Base-by-base conservation (phyloP, 1,140 invertebrate species). In the Leptinotarsa undecemlineata region DNA sequence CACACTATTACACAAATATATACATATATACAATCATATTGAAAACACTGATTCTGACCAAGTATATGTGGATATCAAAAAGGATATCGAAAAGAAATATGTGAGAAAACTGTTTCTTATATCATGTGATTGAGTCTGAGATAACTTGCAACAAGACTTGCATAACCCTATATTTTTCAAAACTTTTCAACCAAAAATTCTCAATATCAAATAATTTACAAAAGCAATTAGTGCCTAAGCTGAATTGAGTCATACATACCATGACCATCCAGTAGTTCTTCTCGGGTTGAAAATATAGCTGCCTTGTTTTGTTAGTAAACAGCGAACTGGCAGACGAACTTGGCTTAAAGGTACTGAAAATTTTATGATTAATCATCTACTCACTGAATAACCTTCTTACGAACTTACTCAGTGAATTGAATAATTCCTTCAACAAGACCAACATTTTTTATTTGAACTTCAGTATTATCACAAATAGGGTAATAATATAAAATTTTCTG, bases 381-480 rank as follows among this genome's bases (percentile, higher is more conserved):
- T 61, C 60, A 61, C 17, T 61, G 60, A 19, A 78, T 42, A 11
- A 42, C 8, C 64, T 76, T 77, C 68, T 73, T 76, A 63, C 21
- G 60, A 71, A 84, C 90, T 89, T 91, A 97, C 96, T 92, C 90
- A 81, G 95, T 92, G 88, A 98, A 98, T 85, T 95, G 93, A 63
- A 96, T 92, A 72, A 98, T 94, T 47, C 95, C 96, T 88, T 98
- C 95, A 86, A 94, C 94, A 4, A 97, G 87, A 5, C 96, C 96
- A 80, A 97, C 92, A 87, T 94, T 93, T 86, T 93, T 95, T 76
- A 97, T 93, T 87, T 96, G 93, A 17, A 89, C 90, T 84, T 97
- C 95, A 26, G 92, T 82, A 82, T 94, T 91, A 26, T 91, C 90
- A 80, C 92, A 91, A 74, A 88, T 87, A 15, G 95, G 95, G 87